These are phyloP conservation scores for Dolichotis patagonum DNA, from an alignment of 2,113 vertebrate species.

Conservation along the genomic window DNA sequence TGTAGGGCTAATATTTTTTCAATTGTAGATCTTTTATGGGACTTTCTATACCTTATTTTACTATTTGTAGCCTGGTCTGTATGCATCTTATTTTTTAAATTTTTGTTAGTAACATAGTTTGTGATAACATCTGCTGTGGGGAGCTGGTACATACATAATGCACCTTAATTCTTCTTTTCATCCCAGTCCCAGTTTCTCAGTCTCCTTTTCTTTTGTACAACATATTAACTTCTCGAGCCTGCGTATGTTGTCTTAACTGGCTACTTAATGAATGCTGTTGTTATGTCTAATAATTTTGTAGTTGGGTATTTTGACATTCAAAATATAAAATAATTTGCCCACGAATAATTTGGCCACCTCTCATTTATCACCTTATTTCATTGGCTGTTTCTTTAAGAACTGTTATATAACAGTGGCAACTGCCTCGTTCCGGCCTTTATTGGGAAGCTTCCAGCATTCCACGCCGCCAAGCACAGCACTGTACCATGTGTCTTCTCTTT, in stretches of 20 bases:
- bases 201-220: neutral
- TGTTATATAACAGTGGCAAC: slow-evolving; percentile 1
- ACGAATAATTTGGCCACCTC: neutral
- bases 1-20: slow-evolving; percentile 23
- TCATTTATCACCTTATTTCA: slow-evolving; percentile 5
- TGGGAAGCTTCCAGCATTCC: slow-evolving; percentile 28
- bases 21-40: neutral
- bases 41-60: neutral
- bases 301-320: slow-evolving; percentile 43
- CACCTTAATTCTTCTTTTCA: neutral
- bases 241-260: neutral
- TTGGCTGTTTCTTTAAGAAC: neutral
- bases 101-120: neutral
- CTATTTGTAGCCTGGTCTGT: neutral
- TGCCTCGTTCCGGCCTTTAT: neutral
- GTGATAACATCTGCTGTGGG: neutral
- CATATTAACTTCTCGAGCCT: neutral
- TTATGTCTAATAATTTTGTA: slow-evolving; percentile 51
- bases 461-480: neutral
- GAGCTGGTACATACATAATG: neutral
- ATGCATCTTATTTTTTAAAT: neutral
- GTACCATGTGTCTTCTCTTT: slow-evolving; percentile 28
- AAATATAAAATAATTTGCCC: slow-evolving; percentile 29
- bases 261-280: neutral
- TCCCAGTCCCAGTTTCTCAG: neutral